These are phyloP conservation scores for Rhineura floridana DNA, from an alignment of 2,113 vertebrate species.

Conservation along the genomic window DNA sequence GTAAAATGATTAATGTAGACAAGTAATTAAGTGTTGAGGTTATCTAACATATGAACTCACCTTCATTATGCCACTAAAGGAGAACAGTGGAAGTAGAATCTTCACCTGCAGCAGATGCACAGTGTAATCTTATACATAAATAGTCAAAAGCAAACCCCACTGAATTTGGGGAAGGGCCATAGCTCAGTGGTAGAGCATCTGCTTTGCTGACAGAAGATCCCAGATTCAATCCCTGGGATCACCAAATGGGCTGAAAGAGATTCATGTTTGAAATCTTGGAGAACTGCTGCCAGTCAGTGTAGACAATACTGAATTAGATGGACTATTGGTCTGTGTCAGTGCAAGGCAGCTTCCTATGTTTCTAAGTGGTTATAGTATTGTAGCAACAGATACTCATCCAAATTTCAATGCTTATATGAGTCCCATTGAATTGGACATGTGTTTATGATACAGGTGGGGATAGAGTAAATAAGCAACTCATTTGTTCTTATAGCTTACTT, in stretches of 20 bases:
- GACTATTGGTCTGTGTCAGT: too few relatives aligned
- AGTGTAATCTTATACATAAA: not conserved
- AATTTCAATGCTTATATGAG: not conserved
- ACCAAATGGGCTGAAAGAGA: too few relatives aligned
- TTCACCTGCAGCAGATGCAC: not conserved
- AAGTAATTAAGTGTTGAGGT: not conserved
- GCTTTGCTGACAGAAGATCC: too few relatives aligned
- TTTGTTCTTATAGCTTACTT: not conserved
- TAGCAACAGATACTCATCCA: not conserved
- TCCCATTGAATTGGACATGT: not conserved
- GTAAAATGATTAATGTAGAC: not conserved
- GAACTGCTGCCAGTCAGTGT: too few relatives aligned
- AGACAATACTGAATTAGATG: too few relatives aligned
- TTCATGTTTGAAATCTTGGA: too few relatives aligned
- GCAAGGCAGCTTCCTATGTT: too few relatives aligned
- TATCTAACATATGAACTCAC: not conserved
- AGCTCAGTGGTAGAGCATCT: too few relatives aligned
- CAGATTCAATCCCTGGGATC: too few relatives aligned
- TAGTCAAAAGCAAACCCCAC: not conserved
- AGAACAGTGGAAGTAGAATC: not conserved
- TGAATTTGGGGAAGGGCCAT: too few relatives aligned
- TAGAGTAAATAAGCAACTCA: not conserved
- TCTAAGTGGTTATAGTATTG: too few relatives aligned
- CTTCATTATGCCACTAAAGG: not conserved
- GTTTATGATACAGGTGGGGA: not conserved